These are phyloP conservation scores for Ypsolopha scabrella DNA, from an alignment of 2,888 invertebrate species.

Conservation along the genomic window DNA sequence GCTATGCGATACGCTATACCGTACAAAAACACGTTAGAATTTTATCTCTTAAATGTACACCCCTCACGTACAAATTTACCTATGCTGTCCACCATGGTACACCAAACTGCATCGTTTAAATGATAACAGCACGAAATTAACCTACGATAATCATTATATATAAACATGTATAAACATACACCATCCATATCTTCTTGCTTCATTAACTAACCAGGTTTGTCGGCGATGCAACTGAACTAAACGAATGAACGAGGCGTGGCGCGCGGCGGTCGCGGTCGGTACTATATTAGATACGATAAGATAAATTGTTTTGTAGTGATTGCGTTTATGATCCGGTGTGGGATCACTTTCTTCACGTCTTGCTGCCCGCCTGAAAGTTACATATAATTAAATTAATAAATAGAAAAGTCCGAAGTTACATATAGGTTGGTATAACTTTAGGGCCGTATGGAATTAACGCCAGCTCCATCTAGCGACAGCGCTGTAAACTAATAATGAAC, in stretches of 20 bases:
- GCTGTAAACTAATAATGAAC: too few species aligned
- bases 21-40: conserved; percentile 20
- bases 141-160: conserved; percentile 66
- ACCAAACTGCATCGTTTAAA: not conserved
- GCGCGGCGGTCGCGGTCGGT: conserved; percentile 13
- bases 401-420: too few species aligned
- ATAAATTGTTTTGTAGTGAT: conserved; percentile 44
- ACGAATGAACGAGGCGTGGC: not conserved
- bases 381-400: not conserved
- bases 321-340: conserved; percentile 44
- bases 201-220: too few species aligned
- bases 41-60: conserved; percentile 1
- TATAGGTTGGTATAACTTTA: not conserved
- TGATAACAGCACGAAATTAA: conserved; percentile 64
- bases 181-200: conserved; percentile 11
- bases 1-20: conserved; percentile 13
- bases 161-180: conserved; percentile 65
- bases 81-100: conserved; percentile 5
- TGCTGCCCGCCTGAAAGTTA: conserved; percentile 40
- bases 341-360: conserved; percentile 18
- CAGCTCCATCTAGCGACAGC: too few species aligned
- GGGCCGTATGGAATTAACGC: too few species aligned
- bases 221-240: too few species aligned
- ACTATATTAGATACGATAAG: conserved; percentile 17
- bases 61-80: conserved; percentile 16